Evolutionary conservation across 2,113 vertebrate genomes (phyloP), one percentile per base, ranked within the genome.

Genomic region (Mirounga angustirostris): DNA sequence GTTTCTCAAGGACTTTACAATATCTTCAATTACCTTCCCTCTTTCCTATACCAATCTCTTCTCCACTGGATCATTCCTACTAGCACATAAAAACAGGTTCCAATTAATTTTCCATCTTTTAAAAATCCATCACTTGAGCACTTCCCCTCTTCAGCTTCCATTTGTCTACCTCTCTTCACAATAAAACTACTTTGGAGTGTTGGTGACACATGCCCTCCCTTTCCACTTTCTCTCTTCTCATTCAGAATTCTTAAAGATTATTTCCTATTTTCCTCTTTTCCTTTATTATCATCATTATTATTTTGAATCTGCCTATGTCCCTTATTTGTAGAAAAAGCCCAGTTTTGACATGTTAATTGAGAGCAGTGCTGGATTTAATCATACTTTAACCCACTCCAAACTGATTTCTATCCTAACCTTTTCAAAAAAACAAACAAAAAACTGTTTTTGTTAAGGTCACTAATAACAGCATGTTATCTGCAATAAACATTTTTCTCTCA

Each of bases 401-500:
- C 56, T 90, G 52, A 63, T 21, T 80, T 96, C 18, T 81, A 89
- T 69, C 40, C 92, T 87, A 22, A 85, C 26, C 83, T 89, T 40
- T 97, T n/a, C 33, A 76, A 94, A 93, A 52, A 65, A 73, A 33
- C 2, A 67, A n/a, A 69, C n/a, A 7, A 69, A n/a, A 69, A 69
- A n/a, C 30, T 76, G 16, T 30, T 81, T 91, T 82, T 74, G 26
- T 89, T 67, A 74, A 88, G 8, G 56, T 81, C 50, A 78, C 50
- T 86, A 97, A 43, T 76, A 89, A 92, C 16, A 73, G 78, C 87
- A 76, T 73, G 6, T 30, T 89, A 58, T 8, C 28, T 43, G 28
- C 74, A 83, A 88, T 43, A 84, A 95, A 80, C 14, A 91, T 73
- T 96, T 91, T 69, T 67, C 56, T 95, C 22, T 92, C 18, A 54